A percentile compares a stretch with the other conserved stretches of the same genome.
These are phyloP conservation scores for Sisyra terminalis DNA, from an alignment of 2,888 invertebrate genomes.

Conservation along the genomic window DNA sequence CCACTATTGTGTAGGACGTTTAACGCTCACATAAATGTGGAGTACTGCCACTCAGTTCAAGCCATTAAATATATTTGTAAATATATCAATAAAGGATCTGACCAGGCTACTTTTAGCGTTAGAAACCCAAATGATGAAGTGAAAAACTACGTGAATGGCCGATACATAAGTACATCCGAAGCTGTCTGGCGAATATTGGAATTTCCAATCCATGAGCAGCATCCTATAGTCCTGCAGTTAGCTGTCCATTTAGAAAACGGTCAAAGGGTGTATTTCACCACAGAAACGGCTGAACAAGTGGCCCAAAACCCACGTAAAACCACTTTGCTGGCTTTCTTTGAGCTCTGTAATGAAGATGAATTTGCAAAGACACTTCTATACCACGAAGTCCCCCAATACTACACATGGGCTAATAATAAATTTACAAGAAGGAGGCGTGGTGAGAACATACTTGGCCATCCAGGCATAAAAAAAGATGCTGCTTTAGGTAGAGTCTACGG, in stretches of 20 bases:
- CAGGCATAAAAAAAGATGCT: background rate
- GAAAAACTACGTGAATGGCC: no score
- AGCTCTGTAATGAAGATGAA: background rate
- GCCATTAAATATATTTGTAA: conserved; percentile 17
- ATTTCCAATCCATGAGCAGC: no score
- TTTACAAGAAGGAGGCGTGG: background rate
- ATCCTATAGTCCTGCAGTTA: no score
- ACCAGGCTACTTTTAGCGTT: conserved; percentile 10
- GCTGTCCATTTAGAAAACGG: conserved; percentile 12
- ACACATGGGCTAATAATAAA: no score
- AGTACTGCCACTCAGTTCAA: conserved; percentile 17
- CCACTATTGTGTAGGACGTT: conserved; percentile 13
- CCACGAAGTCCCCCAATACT: conserved; percentile 13
- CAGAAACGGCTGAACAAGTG: no score
- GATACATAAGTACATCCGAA: no score
- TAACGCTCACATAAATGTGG: conserved; percentile 20
- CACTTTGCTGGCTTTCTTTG: conserved; percentile 10
- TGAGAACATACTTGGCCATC: background rate
- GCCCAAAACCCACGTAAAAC: no score
- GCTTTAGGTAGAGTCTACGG: conserved; percentile 16
- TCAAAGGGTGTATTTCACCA: conserved; percentile 9
- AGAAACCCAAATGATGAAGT: conserved; percentile 3
- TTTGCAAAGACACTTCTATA: conserved; percentile 11
- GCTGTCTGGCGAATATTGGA: no score
- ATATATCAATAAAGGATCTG: conserved; percentile 21